A percentile compares a stretch with the other conserved stretches of the same genome.
Conservation (phyloP, 2,888 invertebrate genomes). For the Rotaria magnacalcarata region DNA sequence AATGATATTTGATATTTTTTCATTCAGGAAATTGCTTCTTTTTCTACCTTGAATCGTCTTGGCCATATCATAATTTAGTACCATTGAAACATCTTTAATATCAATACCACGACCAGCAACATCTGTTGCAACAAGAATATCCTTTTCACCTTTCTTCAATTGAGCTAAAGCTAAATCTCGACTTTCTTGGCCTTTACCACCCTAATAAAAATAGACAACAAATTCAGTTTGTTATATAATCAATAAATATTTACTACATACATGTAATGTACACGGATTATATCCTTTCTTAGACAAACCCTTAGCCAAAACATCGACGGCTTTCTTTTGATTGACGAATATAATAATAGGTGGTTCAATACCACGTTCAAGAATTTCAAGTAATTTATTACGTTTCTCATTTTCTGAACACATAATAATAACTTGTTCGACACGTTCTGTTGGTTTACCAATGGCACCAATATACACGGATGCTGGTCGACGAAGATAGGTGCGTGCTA, state of each 20-base stretch:
- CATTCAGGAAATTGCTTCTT: constrained; percentile 54
- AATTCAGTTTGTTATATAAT: constrained; percentile 76
- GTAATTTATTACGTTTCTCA: constrained; percentile 89
- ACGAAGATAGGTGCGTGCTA: constrained; percentile 86
- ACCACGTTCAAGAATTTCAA: constrained; percentile 78
- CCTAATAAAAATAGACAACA: constrained; percentile 71
- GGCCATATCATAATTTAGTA: constrained; percentile 99
- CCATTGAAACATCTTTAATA: constrained; percentile 96
- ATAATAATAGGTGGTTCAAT: constrained; percentile 96
- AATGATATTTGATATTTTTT: constrained; percentile 53
- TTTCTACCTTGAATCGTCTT: constrained; percentile 78
- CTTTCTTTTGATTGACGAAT: constrained; percentile 99
- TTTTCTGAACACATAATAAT: constrained; percentile 89
- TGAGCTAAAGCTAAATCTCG: constrained; percentile 94
- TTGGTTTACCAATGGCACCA: constrained; percentile 90
- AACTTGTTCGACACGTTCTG: constrained; percentile 93
- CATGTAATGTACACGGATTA: constrained; percentile 40
- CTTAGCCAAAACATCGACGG: constrained; percentile 92
- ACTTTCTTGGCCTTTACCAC: constrained; percentile 98
- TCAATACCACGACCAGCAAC: constrained; percentile 99
- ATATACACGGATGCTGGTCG: constrained; percentile 95
- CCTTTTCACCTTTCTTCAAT: constrained; percentile 88
- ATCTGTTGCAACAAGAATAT: constrained; percentile 96
- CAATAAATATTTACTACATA: constrained; percentile 49
- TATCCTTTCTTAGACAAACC: constrained; percentile 85